A percentile compares a stretch with the other conserved stretches of the same genome.
These are phyloP conservation scores for Aspidoscelis tigris DNA, from an alignment of 2,113 vertebrate genomes.

Conservation along the genomic window DNA sequence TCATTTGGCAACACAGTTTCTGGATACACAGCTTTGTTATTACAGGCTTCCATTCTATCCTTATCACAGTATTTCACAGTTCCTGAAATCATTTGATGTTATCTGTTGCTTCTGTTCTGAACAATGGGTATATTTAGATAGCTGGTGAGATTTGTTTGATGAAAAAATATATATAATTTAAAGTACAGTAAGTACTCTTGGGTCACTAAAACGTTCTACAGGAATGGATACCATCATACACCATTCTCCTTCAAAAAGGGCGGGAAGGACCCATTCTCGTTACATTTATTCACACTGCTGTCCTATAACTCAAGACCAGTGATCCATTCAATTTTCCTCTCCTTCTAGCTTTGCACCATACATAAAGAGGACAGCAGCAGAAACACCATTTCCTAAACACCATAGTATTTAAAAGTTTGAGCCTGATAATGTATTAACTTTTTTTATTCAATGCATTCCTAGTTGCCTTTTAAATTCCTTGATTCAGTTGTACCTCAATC, in stretches of 20 bases:
- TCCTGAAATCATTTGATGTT: background rate
- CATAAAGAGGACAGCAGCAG: background rate
- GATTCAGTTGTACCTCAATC: background rate
- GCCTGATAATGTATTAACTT: background rate
- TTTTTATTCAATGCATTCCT: background rate
- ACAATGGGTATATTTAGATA: background rate
- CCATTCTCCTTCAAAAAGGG: background rate
- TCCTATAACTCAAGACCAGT: background rate
- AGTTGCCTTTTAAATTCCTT: background rate
- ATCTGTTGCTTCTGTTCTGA: conserved; percentile 5
- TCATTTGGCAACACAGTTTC: conserved; percentile 7
- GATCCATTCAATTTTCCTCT: background rate
- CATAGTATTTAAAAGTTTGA: background rate
- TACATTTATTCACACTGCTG: background rate
- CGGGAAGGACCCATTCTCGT: background rate
- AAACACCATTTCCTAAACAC: background rate
- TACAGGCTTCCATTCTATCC: conserved; percentile 1
- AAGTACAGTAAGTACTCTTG: background rate
- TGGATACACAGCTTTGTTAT: background rate
- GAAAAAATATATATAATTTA: background rate
- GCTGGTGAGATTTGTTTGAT: background rate
- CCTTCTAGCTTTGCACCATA: background rate
- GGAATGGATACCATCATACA: background rate
- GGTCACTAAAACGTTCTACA: background rate
- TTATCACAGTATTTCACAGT: conserved; percentile 1